A percentile compares a stretch with the other conserved stretches of the same genome.
Conservation (phyloP, 2,113 vertebrate genomes). For the Petromus typicus region DNA sequence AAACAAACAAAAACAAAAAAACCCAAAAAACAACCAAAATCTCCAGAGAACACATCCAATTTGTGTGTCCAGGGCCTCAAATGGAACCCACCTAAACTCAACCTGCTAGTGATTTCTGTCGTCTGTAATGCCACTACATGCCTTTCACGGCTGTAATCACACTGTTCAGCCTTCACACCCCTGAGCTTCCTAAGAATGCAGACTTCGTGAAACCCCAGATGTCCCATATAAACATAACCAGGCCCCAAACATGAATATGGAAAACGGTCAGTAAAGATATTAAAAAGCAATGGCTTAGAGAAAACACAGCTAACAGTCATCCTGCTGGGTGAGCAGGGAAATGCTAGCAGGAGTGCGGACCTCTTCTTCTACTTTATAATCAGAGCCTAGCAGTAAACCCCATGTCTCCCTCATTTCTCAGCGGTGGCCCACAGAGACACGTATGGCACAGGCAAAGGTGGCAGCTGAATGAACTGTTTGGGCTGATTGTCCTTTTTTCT, state of each 20-base stretch:
- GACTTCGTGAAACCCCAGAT: background rate
- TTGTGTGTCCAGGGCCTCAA: background rate
- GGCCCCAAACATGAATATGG: background rate
- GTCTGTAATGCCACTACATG: background rate
- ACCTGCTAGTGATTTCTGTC: background rate
- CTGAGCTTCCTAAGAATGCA: background rate
- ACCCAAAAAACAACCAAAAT: no score
- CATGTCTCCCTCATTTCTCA: background rate
- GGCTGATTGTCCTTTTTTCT: constrained; percentile 29
- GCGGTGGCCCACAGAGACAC: constrained; percentile 38
- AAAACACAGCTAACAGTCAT: constrained; percentile 47
- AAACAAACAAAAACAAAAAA: no score
- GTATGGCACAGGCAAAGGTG: background rate
- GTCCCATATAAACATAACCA: background rate
- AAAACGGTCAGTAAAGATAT: constrained; percentile 29
- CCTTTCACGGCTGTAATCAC: background rate
- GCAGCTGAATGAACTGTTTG: constrained; percentile 34
- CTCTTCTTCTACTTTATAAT: constrained; percentile 67
- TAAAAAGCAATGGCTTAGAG: background rate
- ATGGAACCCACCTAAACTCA: background rate
- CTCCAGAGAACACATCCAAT: background rate
- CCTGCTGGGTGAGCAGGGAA: constrained; percentile 37
- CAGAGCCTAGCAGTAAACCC: constrained; percentile 20
- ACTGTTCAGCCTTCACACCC: accelerated
- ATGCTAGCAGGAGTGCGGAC: background rate